These are phyloP conservation scores for Lypha dubia DNA, from an alignment of 2,888 invertebrate species.

Conservation along the genomic window DNA sequence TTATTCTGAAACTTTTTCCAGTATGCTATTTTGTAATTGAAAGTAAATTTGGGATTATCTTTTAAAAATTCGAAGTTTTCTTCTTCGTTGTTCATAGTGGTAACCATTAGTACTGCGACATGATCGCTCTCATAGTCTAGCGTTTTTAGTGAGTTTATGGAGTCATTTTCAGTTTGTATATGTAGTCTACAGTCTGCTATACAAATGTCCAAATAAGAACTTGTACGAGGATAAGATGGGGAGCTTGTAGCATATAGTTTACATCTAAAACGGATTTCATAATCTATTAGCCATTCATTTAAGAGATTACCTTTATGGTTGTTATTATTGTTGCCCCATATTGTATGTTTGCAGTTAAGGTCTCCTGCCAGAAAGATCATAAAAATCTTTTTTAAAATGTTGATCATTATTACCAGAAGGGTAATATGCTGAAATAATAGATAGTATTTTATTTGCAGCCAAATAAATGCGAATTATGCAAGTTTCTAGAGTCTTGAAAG, in stretches of 20 bases:
- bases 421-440: no score
- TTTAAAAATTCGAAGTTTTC: neutral
- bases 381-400: no score
- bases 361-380: no score
- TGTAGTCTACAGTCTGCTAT: constrained; percentile 5
- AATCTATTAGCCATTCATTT: neutral
- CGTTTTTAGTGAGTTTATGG: neutral
- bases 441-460: no score
- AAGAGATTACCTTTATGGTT: neutral
- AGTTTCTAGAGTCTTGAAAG: no score
- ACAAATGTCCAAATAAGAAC: constrained; percentile 6
- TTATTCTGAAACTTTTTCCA: neutral
- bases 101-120: neutral
- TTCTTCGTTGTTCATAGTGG: neutral
- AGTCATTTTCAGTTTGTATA: neutral
- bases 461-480: no score
- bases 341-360: no score
- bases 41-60: neutral
- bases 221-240: neutral
- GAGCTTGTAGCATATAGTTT: neutral
- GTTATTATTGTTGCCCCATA: no score
- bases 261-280: constrained; percentile 6
- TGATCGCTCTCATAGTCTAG: neutral
- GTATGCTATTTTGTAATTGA: neutral
- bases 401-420: no score